A percentile compares a stretch with the other conserved stretches of the same genome.
phyloP scores from a whole-genome alignment of 2,797 vertebrate species.

The Jordanella pulchra region DNA sequence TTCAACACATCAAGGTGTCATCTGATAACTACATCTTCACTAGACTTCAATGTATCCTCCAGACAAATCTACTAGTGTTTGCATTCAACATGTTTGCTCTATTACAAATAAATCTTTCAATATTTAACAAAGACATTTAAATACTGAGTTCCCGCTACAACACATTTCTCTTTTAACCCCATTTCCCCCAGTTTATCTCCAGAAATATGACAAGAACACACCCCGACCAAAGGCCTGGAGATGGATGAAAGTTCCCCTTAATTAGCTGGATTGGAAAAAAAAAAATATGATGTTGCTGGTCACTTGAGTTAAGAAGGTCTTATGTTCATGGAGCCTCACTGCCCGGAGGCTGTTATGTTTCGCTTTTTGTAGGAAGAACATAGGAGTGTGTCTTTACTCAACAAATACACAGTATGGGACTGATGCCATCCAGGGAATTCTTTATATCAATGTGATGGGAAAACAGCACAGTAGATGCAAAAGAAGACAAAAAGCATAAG shows the following conservation, averaged over 20 bases:
- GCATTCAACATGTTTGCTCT: slow-evolving; percentile 68
- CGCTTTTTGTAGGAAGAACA: slow-evolving; percentile 52
- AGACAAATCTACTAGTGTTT: slow-evolving; percentile 60
- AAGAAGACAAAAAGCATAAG: slow-evolving; percentile 8
- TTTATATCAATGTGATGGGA: slow-evolving; percentile 51
- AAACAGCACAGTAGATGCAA: slow-evolving; percentile 49
- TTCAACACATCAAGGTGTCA: slow-evolving; percentile 61
- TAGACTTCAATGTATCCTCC: slow-evolving; percentile 61
- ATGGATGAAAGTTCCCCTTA: slow-evolving; percentile 47
- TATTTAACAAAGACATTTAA: slow-evolving; percentile 80
- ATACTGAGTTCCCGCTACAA: slow-evolving; percentile 75
- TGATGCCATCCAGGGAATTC: slow-evolving; percentile 60
- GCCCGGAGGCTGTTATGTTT: slow-evolving; percentile 35
- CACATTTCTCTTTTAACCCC: slow-evolving; percentile 43
- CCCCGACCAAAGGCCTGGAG: slow-evolving; percentile 53
- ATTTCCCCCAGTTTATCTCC: slow-evolving; percentile 37
- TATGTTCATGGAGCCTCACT: slow-evolving; percentile 28
- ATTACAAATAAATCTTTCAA: slow-evolving; percentile 78
- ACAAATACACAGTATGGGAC: slow-evolving; percentile 72
- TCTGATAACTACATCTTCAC: slow-evolving; percentile 67
- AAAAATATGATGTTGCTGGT: slow-evolving; percentile 73
- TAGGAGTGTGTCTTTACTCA: slow-evolving; percentile 47
- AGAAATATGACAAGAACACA: slow-evolving; percentile 60
- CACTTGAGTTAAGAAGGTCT: slow-evolving; percentile 35
- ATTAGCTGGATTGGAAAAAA: slow-evolving; percentile 75